Evolutionary conservation across 1,140 invertebrate genomes (phyloP).

Genomic region (Olivierus martensii): DNA sequence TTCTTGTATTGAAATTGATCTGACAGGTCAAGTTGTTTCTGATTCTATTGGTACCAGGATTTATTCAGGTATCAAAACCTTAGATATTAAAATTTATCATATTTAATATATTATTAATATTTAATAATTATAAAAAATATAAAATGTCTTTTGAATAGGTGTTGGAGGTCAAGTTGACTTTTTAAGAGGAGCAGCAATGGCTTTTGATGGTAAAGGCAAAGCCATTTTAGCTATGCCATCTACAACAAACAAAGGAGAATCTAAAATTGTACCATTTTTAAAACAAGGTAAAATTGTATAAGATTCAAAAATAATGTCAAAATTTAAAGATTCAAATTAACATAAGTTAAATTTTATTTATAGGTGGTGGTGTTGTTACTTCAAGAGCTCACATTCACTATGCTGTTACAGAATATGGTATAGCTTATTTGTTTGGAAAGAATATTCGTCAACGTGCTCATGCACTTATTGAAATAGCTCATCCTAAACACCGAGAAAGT

Average conservation of each 20-base stretch:
- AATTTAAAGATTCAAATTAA: too few species aligned
- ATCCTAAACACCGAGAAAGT: constrained; percentile 70
- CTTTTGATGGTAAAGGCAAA: constrained; percentile 74
- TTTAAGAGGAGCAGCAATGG: constrained; percentile 77
- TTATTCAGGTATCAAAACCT: constrained; percentile 55
- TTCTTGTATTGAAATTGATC: constrained; percentile 87
- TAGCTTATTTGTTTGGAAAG: constrained; percentile 80
- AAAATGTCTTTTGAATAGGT: constrained; percentile 27
- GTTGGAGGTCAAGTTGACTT: constrained; percentile 92
- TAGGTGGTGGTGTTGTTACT: constrained; percentile 87
- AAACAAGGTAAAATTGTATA: constrained; percentile 49
- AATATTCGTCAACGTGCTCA: constrained; percentile 72
- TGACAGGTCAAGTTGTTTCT: constrained; percentile 84
- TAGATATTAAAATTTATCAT: too few species aligned
- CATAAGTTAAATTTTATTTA: not conserved
- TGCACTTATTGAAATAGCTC: constrained; percentile 75
- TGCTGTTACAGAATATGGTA: constrained; percentile 83
- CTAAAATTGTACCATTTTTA: constrained; percentile 73
- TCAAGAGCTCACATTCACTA: constrained; percentile 84
- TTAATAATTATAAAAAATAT: not conserved
- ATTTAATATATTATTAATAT: not conserved
- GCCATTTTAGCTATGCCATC: constrained; percentile 88
- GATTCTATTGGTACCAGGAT: constrained; percentile 86
- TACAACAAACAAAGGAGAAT: constrained; percentile 64
- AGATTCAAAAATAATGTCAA: too few species aligned